These are phyloP conservation scores for Castor canadensis DNA, from an alignment of 2,113 vertebrate species.

Conservation along the genomic window DNA sequence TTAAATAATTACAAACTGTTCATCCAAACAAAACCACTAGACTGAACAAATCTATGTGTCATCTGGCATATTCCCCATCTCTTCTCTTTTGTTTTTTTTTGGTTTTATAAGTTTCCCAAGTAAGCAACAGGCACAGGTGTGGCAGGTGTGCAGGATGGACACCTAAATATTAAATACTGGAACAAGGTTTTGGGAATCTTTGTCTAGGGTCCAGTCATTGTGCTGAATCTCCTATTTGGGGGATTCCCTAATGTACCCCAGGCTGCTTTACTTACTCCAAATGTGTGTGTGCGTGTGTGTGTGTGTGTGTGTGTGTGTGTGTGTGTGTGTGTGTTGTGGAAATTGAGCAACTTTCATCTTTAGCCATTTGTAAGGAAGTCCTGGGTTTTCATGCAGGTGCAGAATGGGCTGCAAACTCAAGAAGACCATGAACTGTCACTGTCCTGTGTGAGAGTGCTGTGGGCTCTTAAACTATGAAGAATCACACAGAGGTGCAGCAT, in stretches of 20 bases:
- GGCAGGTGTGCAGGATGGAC: background rate
- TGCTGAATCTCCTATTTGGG: background rate
- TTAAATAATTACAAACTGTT: background rate
- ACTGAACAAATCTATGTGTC: background rate
- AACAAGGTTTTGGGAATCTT: background rate
- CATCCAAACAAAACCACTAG: background rate
- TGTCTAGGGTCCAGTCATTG: background rate
- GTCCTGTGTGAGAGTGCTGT: no score
- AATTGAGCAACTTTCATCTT: background rate
- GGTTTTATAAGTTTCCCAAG: background rate
- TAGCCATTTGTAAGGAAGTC: background rate
- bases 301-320: no score
- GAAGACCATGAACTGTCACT: no score
- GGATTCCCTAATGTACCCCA: background rate
- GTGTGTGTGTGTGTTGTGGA: no score
- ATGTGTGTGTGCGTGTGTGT: background rate
- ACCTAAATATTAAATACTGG: background rate
- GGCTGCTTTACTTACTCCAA: background rate
- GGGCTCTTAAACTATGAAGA: no score
- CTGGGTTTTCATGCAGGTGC: background rate
- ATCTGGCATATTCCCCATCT: background rate
- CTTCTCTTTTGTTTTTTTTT: background rate
- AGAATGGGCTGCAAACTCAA: fast-evolving
- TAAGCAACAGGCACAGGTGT: background rate
- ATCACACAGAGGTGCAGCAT: no score